phyloP scores from a whole-genome alignment of 2,888 invertebrate genomes.

The Campoplex capitator region DNA sequence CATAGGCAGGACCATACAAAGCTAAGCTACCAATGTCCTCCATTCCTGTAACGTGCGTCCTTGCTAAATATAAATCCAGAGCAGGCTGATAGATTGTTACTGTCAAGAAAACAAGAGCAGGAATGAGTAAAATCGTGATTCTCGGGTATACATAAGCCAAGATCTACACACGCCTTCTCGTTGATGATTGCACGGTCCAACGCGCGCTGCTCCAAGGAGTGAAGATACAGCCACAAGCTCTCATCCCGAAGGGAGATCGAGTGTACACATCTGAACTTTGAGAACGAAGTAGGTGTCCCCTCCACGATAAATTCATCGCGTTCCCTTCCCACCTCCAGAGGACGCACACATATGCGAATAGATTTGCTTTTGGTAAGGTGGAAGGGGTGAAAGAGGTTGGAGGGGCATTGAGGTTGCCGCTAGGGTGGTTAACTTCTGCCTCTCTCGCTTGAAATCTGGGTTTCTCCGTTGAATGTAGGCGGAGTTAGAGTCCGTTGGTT shows the following conservation, averaged over 20 bases:
- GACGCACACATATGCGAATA: neutral
- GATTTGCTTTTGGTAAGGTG: neutral
- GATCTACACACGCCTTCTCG: neutral
- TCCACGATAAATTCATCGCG: slow-evolving; percentile 10
- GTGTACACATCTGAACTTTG: slow-evolving; percentile 10
- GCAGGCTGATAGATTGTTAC: slow-evolving; percentile 12
- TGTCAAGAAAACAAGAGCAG: neutral
- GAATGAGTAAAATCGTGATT: neutral
- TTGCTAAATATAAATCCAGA: neutral
- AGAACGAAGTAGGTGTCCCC: slow-evolving; percentile 21
- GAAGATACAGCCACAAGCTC: slow-evolving; percentile 27
- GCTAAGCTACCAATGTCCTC: neutral
- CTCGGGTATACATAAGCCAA: slow-evolving; percentile 3
- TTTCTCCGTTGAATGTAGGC: slow-evolving; percentile 49
- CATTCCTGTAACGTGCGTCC: neutral
- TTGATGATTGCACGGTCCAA: slow-evolving; percentile 4
- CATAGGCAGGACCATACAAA: neutral
- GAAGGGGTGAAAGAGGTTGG: slow-evolving; percentile 24
- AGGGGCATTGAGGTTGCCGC: slow-evolving; percentile 28
- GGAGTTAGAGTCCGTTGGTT: slow-evolving; percentile 34
- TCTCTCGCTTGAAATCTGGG: slow-evolving; percentile 21
- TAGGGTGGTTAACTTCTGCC: slow-evolving; percentile 16
- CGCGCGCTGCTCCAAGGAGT: slow-evolving; percentile 14
- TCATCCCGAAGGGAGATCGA: slow-evolving; percentile 37
- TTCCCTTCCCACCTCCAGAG: neutral